phyloP scores from a whole-genome alignment of 2,113 vertebrate species.

The Notarius quadriscutis region DNA sequence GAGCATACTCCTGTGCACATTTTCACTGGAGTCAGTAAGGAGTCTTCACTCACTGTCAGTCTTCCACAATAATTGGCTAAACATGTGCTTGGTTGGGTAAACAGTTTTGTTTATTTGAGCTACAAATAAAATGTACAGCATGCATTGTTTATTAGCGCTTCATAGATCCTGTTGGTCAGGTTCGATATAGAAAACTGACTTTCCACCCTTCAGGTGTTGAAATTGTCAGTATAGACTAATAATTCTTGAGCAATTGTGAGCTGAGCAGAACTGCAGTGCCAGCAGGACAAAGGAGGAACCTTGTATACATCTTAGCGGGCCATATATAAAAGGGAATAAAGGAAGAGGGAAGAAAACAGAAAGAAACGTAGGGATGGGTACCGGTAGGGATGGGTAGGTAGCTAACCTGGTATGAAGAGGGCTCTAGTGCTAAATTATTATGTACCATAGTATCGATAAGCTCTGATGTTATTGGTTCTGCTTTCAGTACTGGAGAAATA shows the following conservation, averaged over 20 bases:
- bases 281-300: slow-evolving; percentile 1
- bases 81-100: neutral
- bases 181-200: neutral
- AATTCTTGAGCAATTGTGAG: neutral
- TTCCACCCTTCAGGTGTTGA: neutral
- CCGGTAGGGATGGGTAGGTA: too few species aligned
- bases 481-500: too few species aligned
- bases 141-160: neutral
- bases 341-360: neutral
- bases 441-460: too few species aligned
- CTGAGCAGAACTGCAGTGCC: slow-evolving; percentile 2
- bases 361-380: neutral
- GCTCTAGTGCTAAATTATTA: too few species aligned
- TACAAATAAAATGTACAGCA: neutral
- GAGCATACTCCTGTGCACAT: neutral
- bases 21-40: neutral
- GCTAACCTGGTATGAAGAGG: too few species aligned
- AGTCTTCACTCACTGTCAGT: neutral
- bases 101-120: neutral
- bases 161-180: neutral
- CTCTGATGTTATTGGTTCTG: too few species aligned
- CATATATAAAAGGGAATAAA: neutral
- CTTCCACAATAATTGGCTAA: slow-evolving; percentile 3
- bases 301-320: slow-evolving; percentile 6
- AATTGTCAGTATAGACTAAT: slow-evolving; percentile 11